Evolutionary conservation across 2,113 vertebrate genomes (phyloP), one percentile per base, ranked within the genome.

Genomic region (Neolamprologus variostigma): DNA sequence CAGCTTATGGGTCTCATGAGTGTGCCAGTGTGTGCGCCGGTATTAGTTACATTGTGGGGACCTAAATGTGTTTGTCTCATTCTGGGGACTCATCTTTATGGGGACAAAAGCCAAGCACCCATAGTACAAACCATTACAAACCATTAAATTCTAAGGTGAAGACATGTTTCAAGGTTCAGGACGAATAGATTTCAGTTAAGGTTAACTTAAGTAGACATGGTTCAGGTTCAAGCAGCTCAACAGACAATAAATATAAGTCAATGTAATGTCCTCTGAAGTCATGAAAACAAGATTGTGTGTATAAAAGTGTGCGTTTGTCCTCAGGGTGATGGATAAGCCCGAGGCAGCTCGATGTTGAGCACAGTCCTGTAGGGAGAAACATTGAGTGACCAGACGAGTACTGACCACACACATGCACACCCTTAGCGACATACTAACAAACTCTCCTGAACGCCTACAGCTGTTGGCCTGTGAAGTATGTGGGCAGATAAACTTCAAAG

Each of bases 251-350:
- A 31, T 31, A 28, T 50, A 51, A 78, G 45, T 51, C 73, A 78
- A 33, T 78, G 73, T 3, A 33, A 78, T 78, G 73, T n/a, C 73
- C 26, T 78, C 45, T 31, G 73, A n/a, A 78, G 45, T 31, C 45
- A 78, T 78, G 26, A 33, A 78, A 78, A 78, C 45, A n/a, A 53
- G 55, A 66, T 5, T 85, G 35, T 82, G 88, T 90, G 85, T 84
- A 1, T 2, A 78, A 78, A 78, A 78, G 73, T n/a, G 71, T 51
- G 73, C 2, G 5, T 51, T 51, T 51, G 51, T 81, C 50, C 9
- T 51, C 19, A 17, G 14, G 51, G 83, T 91, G 90, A 90, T 86
- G 42, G 83, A 90, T 85, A 87, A 87, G 87, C 12, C 33, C 1
- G 0, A 53, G 17, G 45, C 51, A 50, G 57, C 88, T 89, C 63